Evolutionary conservation across 2,797 vertebrate species (phyloP).

Genomic region (Scyliorhinus canicula): DNA sequence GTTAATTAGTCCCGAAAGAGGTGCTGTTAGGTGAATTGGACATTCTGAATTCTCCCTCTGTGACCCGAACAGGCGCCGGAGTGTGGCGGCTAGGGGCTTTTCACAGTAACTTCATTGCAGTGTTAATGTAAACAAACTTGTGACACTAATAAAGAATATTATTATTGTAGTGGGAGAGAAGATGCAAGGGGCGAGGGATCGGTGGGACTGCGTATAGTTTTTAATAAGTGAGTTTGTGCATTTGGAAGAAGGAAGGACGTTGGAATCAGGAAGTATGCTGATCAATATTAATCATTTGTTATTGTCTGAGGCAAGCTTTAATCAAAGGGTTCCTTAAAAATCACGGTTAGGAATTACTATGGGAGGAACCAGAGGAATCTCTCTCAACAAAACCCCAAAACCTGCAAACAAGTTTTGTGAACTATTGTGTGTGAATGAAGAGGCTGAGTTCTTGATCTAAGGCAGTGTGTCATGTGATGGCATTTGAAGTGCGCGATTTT

Average conservation of each 20-base stretch:
- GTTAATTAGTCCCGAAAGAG: no score
- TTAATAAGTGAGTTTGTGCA: not conserved
- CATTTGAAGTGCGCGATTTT: not conserved
- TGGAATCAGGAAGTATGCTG: not conserved
- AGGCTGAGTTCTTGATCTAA: not conserved
- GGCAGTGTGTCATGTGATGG: not conserved
- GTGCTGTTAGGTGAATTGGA: no score
- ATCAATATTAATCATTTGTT: not conserved
- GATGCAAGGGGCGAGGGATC: no score
- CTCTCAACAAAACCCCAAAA: not conserved
- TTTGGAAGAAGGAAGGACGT: not conserved
- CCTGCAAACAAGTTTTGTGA: not conserved
- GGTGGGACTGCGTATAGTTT: not conserved
- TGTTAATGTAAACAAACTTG: no score
- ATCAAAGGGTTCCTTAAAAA: not conserved
- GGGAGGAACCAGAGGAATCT: not conserved
- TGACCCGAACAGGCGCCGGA: no score
- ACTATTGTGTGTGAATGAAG: not conserved
- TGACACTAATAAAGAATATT: no score
- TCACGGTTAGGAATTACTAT: not conserved
- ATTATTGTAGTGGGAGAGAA: no score
- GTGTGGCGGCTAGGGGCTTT: no score
- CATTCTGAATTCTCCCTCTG: no score
- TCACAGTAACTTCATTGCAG: no score
- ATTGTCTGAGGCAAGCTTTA: not conserved